A percentile compares a stretch with the other conserved stretches of the same genome.
Evolutionary conservation across 1,140 invertebrate species (phyloP).

Genomic region (Drosophila repleta): DNA sequence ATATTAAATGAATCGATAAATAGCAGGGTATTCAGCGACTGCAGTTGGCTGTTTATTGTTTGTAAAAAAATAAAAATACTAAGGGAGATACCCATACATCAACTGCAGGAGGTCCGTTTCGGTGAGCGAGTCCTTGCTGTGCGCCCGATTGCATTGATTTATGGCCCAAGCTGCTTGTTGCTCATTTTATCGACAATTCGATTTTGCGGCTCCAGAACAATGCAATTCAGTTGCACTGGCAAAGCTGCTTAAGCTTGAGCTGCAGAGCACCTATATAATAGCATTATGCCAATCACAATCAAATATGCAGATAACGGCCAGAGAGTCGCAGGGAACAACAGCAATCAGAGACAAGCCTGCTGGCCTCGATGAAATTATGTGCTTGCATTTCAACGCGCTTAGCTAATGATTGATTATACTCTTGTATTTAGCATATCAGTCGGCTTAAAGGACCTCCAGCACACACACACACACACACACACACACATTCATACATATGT

Average conservation of each 20-base stretch:
- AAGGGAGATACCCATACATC: conserved; percentile 8
- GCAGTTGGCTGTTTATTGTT: conserved; percentile 8
- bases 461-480: not conserved
- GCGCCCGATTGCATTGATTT: conserved; percentile 20
- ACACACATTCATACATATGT: conserved; percentile 1
- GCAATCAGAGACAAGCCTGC: not conserved
- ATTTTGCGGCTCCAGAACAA: conserved; percentile 8
- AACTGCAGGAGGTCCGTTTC: conserved; percentile 10
- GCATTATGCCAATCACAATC: conserved; percentile 43
- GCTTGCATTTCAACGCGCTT: conserved; percentile 34
- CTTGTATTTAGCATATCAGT: conserved; percentile 10
- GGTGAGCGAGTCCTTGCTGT: not conserved
- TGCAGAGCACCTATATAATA: conserved; percentile 14
- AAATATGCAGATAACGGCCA: conserved; percentile 6
- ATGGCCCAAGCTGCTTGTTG: conserved; percentile 20
- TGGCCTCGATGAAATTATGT: conserved; percentile 32
- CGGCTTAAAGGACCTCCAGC: conserved; percentile 1
- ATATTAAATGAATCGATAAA: no score
- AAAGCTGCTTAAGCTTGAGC: conserved; percentile 31
- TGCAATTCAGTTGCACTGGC: conserved; percentile 44
- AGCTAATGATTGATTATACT: conserved; percentile 28
- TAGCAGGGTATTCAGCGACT: not conserved
- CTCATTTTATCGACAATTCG: conserved; percentile 11
- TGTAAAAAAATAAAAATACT: not conserved
- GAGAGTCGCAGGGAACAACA: not conserved